Evolutionary conservation across 2,113 vertebrate genomes (phyloP).

Genomic region (Grus americana): DNA sequence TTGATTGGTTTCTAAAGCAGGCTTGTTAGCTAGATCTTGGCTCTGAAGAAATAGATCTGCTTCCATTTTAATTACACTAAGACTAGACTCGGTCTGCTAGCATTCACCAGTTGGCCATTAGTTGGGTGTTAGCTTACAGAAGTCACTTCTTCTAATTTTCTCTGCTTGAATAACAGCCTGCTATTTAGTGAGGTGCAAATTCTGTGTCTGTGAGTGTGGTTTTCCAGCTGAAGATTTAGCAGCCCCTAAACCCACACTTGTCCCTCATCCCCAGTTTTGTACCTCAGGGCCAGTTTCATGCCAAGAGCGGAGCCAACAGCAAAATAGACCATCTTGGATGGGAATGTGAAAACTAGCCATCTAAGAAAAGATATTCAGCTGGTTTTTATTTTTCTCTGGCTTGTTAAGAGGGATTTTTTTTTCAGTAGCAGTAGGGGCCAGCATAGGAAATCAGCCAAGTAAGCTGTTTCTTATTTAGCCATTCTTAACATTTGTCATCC

Average conservation of each 20-base stretch:
- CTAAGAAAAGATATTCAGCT: neutral
- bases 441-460: neutral
- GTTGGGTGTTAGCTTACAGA: neutral
- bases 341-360: neutral
- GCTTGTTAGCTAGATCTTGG: neutral
- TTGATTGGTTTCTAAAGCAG: neutral
- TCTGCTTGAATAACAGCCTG: neutral
- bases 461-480: conserved; percentile 9
- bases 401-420: neutral
- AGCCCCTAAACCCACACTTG: neutral
- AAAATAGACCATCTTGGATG: neutral
- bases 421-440: neutral
- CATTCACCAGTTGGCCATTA: neutral
- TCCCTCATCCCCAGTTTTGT: neutral
- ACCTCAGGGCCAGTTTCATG: neutral
- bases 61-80: neutral
- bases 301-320: neutral
- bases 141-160: neutral
- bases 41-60: neutral
- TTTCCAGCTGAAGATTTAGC: neutral
- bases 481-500: neutral
- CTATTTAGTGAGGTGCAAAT: neutral
- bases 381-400: neutral
- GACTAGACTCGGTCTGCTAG: neutral
- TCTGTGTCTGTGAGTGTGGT: neutral